phyloP scores from a whole-genome alignment of 2,888 invertebrate genomes.

The Sacculina carcini region DNA sequence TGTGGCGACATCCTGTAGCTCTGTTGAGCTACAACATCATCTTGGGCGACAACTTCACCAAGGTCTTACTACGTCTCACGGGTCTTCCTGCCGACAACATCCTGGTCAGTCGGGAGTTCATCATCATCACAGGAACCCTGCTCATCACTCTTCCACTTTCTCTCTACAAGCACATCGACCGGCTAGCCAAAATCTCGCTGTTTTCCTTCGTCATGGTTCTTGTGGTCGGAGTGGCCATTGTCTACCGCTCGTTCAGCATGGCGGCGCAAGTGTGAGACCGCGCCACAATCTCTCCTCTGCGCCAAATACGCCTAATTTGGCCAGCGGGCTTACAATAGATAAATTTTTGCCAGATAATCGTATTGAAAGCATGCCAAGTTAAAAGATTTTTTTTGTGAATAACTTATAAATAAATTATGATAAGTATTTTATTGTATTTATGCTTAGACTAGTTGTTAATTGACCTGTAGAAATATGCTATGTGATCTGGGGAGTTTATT shows the following conservation, averaged over 20 bases:
- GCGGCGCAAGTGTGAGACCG: neutral
- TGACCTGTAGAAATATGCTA: no score
- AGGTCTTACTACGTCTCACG: conserved; percentile 44
- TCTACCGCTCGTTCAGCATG: conserved; percentile 4
- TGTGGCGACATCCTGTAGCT: conserved; percentile 34
- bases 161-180: conserved; percentile 42
- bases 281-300: neutral
- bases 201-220: conserved; percentile 37
- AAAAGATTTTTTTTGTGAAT: no score
- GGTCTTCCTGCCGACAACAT: conserved; percentile 27
- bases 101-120: conserved; percentile 34
- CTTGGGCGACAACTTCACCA: conserved; percentile 58
- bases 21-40: conserved; percentile 71
- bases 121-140: conserved; percentile 42
- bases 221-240: conserved; percentile 33
- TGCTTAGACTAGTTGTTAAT: no score
- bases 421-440: no score
- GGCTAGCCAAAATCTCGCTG: conserved; percentile 38
- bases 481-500: no score
- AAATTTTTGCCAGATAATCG: no score
- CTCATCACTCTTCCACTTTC: conserved; percentile 50
- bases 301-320: neutral
- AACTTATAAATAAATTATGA: no score
- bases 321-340: no score
- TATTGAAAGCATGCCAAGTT: no score